These are phyloP conservation scores for Malacoctenus gilli DNA, from an alignment of 2,797 vertebrate genomes.

Conservation along the genomic window DNA sequence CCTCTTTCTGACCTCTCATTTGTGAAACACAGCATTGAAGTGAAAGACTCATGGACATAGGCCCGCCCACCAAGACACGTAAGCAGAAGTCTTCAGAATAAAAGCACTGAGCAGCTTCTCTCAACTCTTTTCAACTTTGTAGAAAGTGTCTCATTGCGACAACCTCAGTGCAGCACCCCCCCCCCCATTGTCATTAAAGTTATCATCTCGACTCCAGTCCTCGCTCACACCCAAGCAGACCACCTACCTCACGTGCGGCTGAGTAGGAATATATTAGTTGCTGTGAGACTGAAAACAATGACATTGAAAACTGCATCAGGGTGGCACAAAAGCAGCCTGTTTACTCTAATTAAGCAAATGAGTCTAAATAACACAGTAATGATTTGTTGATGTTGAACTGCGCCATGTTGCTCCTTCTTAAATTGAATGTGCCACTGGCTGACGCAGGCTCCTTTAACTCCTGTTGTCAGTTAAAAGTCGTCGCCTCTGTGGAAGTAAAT, in stretches of 20 bases:
- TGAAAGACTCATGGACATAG: no score
- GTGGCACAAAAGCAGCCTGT: slow-evolving; percentile 40
- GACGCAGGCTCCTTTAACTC: slow-evolving; percentile 17
- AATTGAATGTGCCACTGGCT: slow-evolving; percentile 33
- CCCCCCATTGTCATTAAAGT: no score
- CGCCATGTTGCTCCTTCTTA: slow-evolving; percentile 30
- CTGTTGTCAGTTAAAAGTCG: slow-evolving; percentile 23
- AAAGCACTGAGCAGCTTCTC: no score
- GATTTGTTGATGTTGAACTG: slow-evolving; percentile 50
- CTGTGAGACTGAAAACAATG: not conserved
- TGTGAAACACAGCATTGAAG: no score
- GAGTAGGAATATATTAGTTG: no score
- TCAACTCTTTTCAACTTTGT: no score
- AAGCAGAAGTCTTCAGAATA: no score
- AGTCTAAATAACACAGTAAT: slow-evolving; percentile 48
- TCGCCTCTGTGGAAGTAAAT: slow-evolving; percentile 17
- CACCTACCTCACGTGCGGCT: slow-evolving; percentile 2
- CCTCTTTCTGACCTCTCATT: no score
- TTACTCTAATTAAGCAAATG: slow-evolving; percentile 63
- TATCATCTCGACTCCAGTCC: no score
- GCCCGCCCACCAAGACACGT: no score
- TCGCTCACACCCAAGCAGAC: not conserved
- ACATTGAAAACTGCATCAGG: not conserved
- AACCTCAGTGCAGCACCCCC: no score
- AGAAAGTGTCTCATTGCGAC: no score